Conservation (phyloP, 2,888 invertebrate genomes). For the Orchesella flavescens region DNA sequence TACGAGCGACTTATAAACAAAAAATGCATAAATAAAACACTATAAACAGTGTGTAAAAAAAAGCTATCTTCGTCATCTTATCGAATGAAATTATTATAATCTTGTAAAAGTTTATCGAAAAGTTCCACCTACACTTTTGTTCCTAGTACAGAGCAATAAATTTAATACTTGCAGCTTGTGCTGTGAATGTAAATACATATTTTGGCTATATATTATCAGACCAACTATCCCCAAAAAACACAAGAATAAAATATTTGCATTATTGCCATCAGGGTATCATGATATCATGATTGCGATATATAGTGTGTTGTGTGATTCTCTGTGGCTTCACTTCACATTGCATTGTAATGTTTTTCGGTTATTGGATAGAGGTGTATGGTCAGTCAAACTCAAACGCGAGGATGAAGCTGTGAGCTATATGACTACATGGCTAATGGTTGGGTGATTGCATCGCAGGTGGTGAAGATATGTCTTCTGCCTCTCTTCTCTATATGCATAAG, state of each 20-base stretch:
- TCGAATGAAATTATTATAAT: too few relatives aligned
- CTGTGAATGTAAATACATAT: neutral
- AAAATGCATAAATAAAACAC: too few relatives aligned
- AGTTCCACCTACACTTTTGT: too few relatives aligned
- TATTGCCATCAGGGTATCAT: slow-evolving; percentile 1
- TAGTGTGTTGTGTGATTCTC: neutral
- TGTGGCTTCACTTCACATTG: neutral
- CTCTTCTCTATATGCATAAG: neutral
- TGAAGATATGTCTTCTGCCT: neutral
- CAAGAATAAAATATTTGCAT: slow-evolving; percentile 9
- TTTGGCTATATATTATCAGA: neutral
- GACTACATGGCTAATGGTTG: slow-evolving; percentile 20
- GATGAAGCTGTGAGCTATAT: slow-evolving; percentile 14
- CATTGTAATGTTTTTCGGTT: neutral
- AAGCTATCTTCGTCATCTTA: too few relatives aligned
- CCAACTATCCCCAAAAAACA: neutral
- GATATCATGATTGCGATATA: neutral
- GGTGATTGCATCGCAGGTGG: slow-evolving; percentile 17
- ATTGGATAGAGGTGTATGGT: neutral
- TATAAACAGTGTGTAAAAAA: too few relatives aligned
- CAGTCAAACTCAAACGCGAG: too few relatives aligned
- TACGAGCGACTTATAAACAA: too few relatives aligned
- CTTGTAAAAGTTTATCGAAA: too few relatives aligned
- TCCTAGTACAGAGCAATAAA: neutral
- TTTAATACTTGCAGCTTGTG: neutral